Percentiles rank a stretch among this genome's conserved stretches.
phyloP scores from a whole-genome alignment of 2,888 invertebrate genomes.

The Phytoseiulus persimilis region DNA sequence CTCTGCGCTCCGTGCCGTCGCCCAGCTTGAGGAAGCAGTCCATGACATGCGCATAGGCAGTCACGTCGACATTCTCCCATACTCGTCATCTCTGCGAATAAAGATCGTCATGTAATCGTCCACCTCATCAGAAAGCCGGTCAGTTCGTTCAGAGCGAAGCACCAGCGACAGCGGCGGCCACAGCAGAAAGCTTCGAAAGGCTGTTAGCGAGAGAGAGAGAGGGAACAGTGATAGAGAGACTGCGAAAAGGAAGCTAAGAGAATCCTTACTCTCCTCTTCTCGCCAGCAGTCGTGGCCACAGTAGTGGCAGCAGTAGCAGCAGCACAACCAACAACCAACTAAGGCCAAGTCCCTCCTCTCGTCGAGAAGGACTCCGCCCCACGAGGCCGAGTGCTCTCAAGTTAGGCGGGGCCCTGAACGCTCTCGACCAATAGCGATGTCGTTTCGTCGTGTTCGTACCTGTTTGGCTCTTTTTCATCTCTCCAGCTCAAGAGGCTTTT shows the following conservation, averaged over 20 bases:
- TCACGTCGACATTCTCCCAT: not conserved
- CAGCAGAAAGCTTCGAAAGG: not conserved
- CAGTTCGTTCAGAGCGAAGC: not conserved
- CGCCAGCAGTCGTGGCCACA: not conserved
- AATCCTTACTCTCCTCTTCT: not conserved
- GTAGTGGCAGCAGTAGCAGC: not conserved
- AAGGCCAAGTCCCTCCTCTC: slow-evolving; percentile 5
- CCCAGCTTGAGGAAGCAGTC: not conserved
- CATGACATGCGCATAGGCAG: not conserved
- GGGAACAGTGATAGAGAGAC: not conserved
- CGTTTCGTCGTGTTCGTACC: slow-evolving; percentile 24
- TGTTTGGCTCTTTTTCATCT: slow-evolving; percentile 39
- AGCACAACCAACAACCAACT: not conserved
- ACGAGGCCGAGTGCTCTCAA: slow-evolving; percentile 29
- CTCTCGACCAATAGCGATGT: slow-evolving; percentile 23
- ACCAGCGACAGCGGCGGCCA: not conserved
- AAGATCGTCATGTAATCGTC: not conserved
- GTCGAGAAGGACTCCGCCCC: slow-evolving; percentile 8
- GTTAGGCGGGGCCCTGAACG: slow-evolving; percentile 8
- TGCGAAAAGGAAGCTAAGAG: not conserved
- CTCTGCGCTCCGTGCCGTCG: not conserved
- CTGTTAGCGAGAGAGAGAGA: not conserved
- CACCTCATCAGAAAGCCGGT: not conserved
- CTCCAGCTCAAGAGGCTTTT: slow-evolving; percentile 39
- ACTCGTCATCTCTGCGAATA: not conserved